These are phyloP conservation scores for Hyaena hyaena DNA, from an alignment of 2,113 vertebrate genomes.

Conservation along the genomic window DNA sequence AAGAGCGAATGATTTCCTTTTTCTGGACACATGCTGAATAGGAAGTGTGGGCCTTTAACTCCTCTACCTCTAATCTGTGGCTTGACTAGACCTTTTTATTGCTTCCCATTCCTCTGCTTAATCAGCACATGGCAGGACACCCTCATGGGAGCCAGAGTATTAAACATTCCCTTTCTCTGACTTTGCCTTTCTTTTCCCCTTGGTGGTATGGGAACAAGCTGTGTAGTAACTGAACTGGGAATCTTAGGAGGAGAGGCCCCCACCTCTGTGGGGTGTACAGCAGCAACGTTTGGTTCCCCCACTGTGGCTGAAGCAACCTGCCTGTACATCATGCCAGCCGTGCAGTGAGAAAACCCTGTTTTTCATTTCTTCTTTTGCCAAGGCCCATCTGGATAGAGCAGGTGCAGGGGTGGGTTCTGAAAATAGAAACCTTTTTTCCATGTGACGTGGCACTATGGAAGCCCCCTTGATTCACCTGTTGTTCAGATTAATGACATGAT, in stretches of 20 bases:
- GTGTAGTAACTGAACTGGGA: background rate
- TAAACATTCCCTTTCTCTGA: background rate
- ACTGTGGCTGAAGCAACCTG: background rate
- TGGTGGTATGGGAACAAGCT: background rate
- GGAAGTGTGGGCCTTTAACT: background rate
- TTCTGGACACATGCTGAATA: background rate
- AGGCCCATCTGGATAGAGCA: constrained; percentile 71
- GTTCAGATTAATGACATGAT: constrained; percentile 31
- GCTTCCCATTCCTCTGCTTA: background rate
- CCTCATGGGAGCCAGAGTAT: background rate
- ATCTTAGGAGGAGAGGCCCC: background rate
- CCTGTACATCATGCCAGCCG: background rate
- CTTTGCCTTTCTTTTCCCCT: background rate
- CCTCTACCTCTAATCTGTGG: background rate
- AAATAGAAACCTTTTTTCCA: constrained; percentile 69
- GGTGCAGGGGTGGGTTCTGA: constrained; percentile 66
- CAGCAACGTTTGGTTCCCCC: background rate
- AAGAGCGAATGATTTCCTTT: background rate
- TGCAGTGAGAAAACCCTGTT: constrained; percentile 50
- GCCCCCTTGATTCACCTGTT: constrained; percentile 40
- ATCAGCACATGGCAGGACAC: background rate
- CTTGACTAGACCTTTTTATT: background rate
- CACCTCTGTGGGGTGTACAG: too few relatives aligned
- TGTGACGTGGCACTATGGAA: constrained; percentile 66
- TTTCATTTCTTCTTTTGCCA: constrained; percentile 74